These are phyloP conservation scores for Knipowitschia caucasica DNA, from an alignment of 2,797 vertebrate genomes.

Conservation along the genomic window DNA sequence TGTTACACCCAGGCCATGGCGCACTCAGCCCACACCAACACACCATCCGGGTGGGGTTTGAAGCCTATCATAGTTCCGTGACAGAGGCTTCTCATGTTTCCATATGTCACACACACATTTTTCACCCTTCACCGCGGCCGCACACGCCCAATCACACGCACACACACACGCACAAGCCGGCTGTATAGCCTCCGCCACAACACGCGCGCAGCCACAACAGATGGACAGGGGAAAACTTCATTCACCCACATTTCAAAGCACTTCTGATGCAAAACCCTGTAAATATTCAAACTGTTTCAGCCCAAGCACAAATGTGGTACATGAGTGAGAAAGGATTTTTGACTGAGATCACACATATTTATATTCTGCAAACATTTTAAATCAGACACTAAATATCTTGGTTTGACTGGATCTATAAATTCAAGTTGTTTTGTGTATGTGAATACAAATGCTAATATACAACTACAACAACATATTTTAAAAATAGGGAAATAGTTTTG, in stretches of 20 bases:
- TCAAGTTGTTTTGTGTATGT: too few species aligned
- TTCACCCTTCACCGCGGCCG: conserved; percentile 19
- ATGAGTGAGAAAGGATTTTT: background rate
- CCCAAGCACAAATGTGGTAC: background rate
- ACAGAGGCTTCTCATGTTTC: conserved; percentile 55
- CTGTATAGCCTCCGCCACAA: background rate
- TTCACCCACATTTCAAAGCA: background rate
- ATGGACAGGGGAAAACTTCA: background rate
- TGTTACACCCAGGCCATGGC: too few species aligned
- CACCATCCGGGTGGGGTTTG: conserved; percentile 33
- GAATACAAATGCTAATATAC: too few species aligned
- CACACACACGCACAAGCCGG: background rate
- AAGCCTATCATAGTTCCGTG: conserved; percentile 35
- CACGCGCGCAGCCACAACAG: background rate
- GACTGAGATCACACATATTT: background rate
- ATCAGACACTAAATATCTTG: background rate
- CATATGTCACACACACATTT: conserved; percentile 43
- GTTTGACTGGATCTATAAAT: too few species aligned
- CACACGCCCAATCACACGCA: background rate
- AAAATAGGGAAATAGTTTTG: too few species aligned
- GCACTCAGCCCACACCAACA: too few species aligned
- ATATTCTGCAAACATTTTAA: background rate
- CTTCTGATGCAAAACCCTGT: background rate
- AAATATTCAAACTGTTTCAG: background rate
- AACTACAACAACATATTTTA: too few species aligned